A percentile compares a stretch with the other conserved stretches of the same genome.
Evolutionary conservation across 2,888 invertebrate genomes (phyloP).

Genomic region (Onchidella celtica): DNA sequence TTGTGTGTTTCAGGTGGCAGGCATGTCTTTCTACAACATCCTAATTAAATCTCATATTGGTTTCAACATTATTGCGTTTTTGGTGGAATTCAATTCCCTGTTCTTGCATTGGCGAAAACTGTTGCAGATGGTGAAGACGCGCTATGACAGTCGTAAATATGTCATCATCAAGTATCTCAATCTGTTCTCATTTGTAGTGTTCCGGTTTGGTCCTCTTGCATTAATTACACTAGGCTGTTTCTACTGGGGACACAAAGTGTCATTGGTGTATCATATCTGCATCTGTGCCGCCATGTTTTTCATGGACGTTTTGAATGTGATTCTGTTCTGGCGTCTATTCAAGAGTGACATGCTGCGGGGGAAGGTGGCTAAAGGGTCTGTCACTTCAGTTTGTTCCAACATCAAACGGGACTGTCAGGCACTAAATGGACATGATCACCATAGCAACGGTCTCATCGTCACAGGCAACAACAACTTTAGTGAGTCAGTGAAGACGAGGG

Average conservation of each 20-base stretch:
- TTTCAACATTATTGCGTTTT: conserved; percentile 75
- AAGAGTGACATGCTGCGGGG: conserved; percentile 74
- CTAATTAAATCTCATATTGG: conserved; percentile 70
- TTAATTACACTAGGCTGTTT: conserved; percentile 70
- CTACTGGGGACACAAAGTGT: conserved; percentile 63
- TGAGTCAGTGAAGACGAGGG: neutral
- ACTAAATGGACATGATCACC: neutral
- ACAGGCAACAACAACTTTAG: neutral
- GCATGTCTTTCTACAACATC: conserved; percentile 78
- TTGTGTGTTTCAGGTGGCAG: conserved; percentile 73
- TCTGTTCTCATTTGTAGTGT: conserved; percentile 74
- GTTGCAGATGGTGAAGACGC: conserved; percentile 73
- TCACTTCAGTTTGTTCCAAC: neutral
- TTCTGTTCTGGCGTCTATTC: conserved; percentile 77
- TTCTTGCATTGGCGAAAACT: conserved; percentile 79
- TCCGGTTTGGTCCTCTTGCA: conserved; percentile 65
- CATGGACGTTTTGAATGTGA: conserved; percentile 74
- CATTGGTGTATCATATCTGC: conserved; percentile 61
- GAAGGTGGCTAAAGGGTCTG: neutral
- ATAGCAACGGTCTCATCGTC: conserved; percentile 8
- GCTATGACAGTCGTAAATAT: conserved; percentile 70
- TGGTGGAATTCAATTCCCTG: conserved; percentile 78
- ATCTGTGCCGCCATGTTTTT: conserved; percentile 68
- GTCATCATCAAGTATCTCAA: conserved; percentile 69
- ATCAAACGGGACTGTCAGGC: neutral